Base-by-base conservation (phyloP, 37 sponge, comb jelly and placozoan genomes). In the Theonella swinhoei region DNA sequence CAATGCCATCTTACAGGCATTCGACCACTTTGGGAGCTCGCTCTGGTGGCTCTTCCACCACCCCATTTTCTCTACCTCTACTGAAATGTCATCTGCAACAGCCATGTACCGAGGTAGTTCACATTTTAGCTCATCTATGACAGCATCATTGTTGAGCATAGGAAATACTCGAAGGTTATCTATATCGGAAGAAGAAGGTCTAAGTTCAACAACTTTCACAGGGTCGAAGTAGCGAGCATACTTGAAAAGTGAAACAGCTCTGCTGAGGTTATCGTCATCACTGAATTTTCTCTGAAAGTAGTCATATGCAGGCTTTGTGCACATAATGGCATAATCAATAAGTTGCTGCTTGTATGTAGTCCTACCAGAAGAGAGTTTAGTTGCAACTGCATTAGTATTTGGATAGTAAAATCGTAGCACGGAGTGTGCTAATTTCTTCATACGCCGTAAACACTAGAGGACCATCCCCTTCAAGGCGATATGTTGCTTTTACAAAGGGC, bases 391-490 rank as follows among this genome's bases (percentile, higher is more conserved):
- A 54, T 7, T 23, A 11, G 39, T 33, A 22, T 70, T 70, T 8
- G 71, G 71, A 31, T 35, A 70, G 38, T 70, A 33, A 36, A 25
- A 70, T 70, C 8, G 4, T 22, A 35, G 71, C 77, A 77, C 11
- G 42, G 5, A 81, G 42, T 7, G 37, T 42, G 30, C 64, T 63
- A 24, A 72, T 42, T 17, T 72, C 41, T 32, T 72, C 61, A 78
- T 78, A 34, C 25, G 65, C n/a, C 7, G 34, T 37, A 28, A 35
- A 63, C 8, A 61, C 36, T n/a, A 84, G 69, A 40, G 76, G 62
- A 23, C 85, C 77, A 84, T 84, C 85, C n/a, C 85, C 76, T 38
- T 84, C 85, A 34, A 84, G 37, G 17, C 61, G 54, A 69, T 84
- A 84, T 0, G 77, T 84, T 0, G 77, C 54, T 32, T 75, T 70